Evolutionary conservation across 2,113 vertebrate genomes (phyloP).

Genomic region (Actenoides lindsayi): DNA sequence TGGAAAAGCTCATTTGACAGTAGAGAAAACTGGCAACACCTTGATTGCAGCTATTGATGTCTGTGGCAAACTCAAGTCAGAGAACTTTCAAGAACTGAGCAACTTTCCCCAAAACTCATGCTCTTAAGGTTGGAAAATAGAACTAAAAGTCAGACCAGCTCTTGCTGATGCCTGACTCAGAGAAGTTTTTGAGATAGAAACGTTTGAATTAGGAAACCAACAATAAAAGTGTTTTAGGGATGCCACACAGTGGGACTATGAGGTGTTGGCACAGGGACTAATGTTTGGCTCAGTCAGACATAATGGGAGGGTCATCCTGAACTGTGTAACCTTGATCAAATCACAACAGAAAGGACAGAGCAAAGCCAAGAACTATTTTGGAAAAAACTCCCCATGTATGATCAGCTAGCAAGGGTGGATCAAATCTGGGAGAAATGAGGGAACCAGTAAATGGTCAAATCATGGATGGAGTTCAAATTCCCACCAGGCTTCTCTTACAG

Average conservation of each 20-base stretch:
- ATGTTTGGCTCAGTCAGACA: neutral
- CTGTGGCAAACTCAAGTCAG: neutral
- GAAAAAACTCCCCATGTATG: neutral
- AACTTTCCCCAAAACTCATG: neutral
- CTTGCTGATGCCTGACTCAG: neutral
- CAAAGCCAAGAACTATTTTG: neutral
- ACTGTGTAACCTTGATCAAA: neutral
- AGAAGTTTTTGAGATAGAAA: neutral
- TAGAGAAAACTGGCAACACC: neutral
- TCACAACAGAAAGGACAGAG: neutral
- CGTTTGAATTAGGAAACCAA: neutral
- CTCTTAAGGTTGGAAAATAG: neutral
- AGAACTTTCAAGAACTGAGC: neutral
- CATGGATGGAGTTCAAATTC: neutral
- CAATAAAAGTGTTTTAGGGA: neutral
- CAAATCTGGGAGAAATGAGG: neutral
- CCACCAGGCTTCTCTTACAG: neutral
- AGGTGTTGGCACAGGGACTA: neutral
- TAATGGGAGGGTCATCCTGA: neutral
- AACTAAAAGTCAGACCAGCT: neutral
- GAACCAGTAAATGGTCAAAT: neutral
- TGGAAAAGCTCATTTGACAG: neutral
- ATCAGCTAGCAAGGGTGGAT: neutral
- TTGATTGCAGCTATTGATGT: neutral
- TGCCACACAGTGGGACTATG: accelerated